Evolutionary conservation across 2,888 invertebrate species (phyloP), one percentile per base, ranked within the genome.

Genomic region (Erpobdella octoculata): DNA sequence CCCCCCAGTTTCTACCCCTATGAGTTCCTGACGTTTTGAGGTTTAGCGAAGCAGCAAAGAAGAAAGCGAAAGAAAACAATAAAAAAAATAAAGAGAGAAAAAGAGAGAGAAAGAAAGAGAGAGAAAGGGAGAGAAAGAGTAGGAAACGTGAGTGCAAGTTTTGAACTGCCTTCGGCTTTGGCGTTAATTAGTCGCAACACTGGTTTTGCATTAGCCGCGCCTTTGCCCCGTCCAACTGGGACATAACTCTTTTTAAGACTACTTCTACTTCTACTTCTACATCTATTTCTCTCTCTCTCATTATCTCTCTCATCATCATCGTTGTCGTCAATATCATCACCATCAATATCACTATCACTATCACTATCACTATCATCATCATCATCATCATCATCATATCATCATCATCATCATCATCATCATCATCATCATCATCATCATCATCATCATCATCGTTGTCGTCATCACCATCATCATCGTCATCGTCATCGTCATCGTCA

Each of bases 101-200:
- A 41, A 41, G 9, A 28, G 28, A 53, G 8, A 6, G 53, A 12
- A 3, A 53, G 21, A 9, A 41, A 41, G 41, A 53, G 28, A 8
- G 53, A 53, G 53, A 53, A 28, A 53, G 21, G 21, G 1, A 25
- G 53, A 53, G 8, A 28, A 15, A 21, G 53, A 15, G 28, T 1
- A 53, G 15, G 53, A 25, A 28, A 53, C 21, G 53, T 8, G 18
- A 9, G 53, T n/a, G n/a, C n/a, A n/a, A n/a, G n/a, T n/a, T 9
- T 53, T 53, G 53, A 53, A 37, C 65, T 58, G 65, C 65, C 65
- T 37, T 18, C 12, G 37, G 65, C n/a, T 28, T 25, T 58, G 28
- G 58, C 33, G 33, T 25, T 65, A 33, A 65, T 65, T 65, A 65
- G 37, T 36, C 36, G 65, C 65, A 65, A 65, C 65, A 65, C 65